Evolutionary conservation across 37 sponge, comb jelly and placozoan genomes (phyloP).

Genomic region (Bolinopsis microptera): DNA sequence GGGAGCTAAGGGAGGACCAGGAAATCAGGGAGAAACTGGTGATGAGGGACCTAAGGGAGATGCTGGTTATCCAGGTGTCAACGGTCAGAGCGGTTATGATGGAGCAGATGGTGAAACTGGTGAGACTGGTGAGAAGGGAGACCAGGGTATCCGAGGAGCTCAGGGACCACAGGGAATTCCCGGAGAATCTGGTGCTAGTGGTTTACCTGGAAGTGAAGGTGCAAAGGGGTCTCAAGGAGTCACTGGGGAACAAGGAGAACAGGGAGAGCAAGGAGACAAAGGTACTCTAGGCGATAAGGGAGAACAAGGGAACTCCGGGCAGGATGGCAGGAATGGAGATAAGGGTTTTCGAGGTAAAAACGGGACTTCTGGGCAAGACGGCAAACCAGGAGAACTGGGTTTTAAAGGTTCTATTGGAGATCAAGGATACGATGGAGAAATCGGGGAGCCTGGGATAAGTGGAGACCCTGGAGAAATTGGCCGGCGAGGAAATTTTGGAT

Average conservation of each 20-base stretch:
- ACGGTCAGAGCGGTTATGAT: neutral
- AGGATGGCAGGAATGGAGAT: neutral
- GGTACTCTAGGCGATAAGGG: neutral
- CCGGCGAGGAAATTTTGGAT: neutral
- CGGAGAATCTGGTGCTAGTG: constrained; percentile 1
- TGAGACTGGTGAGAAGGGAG: neutral
- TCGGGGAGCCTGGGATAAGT: neutral
- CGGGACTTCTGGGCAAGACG: neutral
- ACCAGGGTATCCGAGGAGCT: neutral
- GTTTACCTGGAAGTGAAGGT: neutral
- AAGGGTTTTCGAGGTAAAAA: neutral
- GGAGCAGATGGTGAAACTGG: neutral
- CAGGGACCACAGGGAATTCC: neutral
- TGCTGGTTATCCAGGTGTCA: neutral
- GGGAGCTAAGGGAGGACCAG: neutral
- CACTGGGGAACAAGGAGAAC: neutral
- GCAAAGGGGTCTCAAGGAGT: neutral
- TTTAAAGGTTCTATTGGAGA: neutral
- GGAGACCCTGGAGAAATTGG: neutral
- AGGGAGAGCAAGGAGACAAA: neutral
- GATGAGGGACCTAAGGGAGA: neutral
- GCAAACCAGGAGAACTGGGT: neutral
- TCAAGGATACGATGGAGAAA: neutral
- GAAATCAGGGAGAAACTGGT: constrained; percentile 2
- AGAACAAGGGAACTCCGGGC: neutral